A percentile compares a stretch with the other conserved stretches of the same genome.
phyloP scores from a whole-genome alignment of 2,113 vertebrate species.

The Indicator maculatus region DNA sequence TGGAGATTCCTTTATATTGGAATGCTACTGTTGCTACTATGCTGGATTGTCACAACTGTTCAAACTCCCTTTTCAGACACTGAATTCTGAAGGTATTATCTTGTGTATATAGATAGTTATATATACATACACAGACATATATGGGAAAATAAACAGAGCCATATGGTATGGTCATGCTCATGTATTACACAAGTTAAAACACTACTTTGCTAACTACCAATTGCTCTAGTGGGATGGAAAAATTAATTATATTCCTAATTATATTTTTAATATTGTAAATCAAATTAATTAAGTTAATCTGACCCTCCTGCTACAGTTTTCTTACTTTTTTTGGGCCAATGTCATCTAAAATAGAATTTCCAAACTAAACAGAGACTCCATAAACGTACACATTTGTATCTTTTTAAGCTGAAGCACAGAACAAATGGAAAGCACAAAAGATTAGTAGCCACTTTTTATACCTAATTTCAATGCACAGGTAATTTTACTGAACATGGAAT shows the following conservation, averaged over 20 bases:
- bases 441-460: not conserved
- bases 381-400: fast-evolving
- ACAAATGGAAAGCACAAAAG: not conserved
- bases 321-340: fast-evolving
- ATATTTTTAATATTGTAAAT: not conserved
- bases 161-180: not conserved
- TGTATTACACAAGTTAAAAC: not conserved
- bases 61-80: not conserved
- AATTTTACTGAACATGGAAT: not conserved
- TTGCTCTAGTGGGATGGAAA: not conserved
- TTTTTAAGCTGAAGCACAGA: not conserved
- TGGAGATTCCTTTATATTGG: conserved; percentile 8
- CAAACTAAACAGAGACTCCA: not conserved
- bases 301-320: not conserved
- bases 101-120: not conserved
- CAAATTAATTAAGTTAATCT: not conserved
- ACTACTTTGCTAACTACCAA: not conserved
- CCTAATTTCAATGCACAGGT: not conserved
- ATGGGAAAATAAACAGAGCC: not conserved
- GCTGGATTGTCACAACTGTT: not conserved
- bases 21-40: not conserved
- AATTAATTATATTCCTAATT: not conserved
- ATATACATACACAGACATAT: fast-evolving
- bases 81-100: not conserved
- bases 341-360: not conserved